phyloP scores from a whole-genome alignment of 2,797 vertebrate genomes.

The Buphagus erythrorhynchus region DNA sequence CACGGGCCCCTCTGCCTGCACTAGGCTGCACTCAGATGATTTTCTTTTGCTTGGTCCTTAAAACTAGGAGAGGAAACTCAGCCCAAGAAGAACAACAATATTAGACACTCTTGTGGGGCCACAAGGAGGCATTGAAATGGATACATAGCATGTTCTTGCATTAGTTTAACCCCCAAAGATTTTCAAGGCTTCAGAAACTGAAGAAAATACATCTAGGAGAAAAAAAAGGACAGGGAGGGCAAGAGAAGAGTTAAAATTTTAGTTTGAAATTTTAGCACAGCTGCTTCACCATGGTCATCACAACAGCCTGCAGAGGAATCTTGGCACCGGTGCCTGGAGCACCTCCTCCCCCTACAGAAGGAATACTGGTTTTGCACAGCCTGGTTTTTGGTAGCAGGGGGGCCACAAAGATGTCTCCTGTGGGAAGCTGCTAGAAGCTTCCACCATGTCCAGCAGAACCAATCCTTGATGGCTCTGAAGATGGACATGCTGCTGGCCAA shows the following conservation, averaged over 20 bases:
- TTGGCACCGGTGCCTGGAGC: no score
- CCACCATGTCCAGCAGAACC: no score
- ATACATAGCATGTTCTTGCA: background rate
- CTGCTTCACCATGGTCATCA: no score
- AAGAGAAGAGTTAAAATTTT: background rate
- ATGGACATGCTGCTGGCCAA: no score
- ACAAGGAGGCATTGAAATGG: background rate
- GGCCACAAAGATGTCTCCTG: no score
- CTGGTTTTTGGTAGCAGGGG: no score
- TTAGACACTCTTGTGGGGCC: background rate
- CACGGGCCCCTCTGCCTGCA: fast-evolving
- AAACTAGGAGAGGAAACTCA: background rate
- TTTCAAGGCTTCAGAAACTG: background rate
- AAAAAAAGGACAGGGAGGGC: background rate
- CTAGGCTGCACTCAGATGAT: background rate
- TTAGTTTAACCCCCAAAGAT: background rate
- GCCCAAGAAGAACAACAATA: background rate
- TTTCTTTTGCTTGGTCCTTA: background rate
- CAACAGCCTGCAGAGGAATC: no score
- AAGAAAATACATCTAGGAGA: background rate
- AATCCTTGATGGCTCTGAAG: no score
- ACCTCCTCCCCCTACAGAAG: no score
- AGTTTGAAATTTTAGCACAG: no score
- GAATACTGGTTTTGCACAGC: no score
- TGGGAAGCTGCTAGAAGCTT: no score